Conservation (phyloP, 2,797 vertebrate species). For the Lepilemur ruficaudatus region DNA sequence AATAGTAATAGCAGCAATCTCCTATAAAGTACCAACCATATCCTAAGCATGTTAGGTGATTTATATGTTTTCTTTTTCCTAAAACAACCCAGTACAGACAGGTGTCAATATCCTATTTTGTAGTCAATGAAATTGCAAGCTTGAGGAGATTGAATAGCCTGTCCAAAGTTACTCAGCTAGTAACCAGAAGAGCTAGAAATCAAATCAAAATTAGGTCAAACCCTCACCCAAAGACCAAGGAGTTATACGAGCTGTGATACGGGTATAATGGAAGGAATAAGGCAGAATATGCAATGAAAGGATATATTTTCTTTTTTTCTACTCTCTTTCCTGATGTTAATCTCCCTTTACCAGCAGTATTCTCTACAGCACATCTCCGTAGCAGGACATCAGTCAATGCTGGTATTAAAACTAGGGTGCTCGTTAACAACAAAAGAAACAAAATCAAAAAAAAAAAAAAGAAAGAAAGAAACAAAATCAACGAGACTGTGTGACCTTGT, state of each 20-base stretch:
- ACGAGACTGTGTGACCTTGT: not conserved
- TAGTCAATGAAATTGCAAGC: not conserved
- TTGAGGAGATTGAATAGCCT: not conserved
- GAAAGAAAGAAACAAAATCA: not conserved
- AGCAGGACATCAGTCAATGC: not conserved
- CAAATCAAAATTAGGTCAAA: conserved; percentile 27
- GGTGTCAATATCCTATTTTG: not conserved
- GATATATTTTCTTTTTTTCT: not conserved
- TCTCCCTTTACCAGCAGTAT: not conserved
- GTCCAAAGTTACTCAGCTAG: not conserved
- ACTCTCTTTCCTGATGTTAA: not conserved
- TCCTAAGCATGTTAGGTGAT: not conserved
- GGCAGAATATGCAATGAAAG: not conserved
- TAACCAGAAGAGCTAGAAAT: conserved; percentile 8
- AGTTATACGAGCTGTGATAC: not conserved
- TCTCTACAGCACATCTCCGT: not conserved
- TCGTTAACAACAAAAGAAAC: conserved; percentile 13
- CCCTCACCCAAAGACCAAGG: not conserved
- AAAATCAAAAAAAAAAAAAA: not conserved
- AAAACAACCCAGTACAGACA: not conserved
- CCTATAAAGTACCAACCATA: not conserved
- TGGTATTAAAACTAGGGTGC: not conserved
- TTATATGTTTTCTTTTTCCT: not conserved
- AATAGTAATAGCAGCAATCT: not conserved
- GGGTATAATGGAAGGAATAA: not conserved